Percentiles rank a stretch among this genome's conserved stretches.
Evolutionary conservation across 2,888 invertebrate genomes (phyloP).

Genomic region (Trissoscelio sp.): DNA sequence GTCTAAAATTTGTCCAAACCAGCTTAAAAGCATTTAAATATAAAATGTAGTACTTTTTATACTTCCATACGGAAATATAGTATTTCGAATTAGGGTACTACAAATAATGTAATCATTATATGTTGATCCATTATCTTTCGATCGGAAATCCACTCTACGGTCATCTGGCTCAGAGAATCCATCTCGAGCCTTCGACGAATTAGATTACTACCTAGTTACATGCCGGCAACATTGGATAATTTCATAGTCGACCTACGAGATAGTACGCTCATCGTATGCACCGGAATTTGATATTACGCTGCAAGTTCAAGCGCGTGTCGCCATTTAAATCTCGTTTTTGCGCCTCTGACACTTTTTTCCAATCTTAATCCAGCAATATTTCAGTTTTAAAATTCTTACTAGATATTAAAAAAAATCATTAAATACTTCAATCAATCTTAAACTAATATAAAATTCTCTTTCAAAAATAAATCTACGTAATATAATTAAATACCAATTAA

Average conservation of each 20-base stretch:
- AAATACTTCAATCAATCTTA: too few species aligned
- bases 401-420: too few species aligned
- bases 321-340: slow-evolving; percentile 19
- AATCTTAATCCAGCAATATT: not conserved
- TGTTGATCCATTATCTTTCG: slow-evolving; percentile 31
- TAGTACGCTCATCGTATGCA: slow-evolving; percentile 4
- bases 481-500: too few species aligned
- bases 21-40: too few species aligned
- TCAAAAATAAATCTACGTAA: too few species aligned
- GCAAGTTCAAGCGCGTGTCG: slow-evolving; percentile 20
- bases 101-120: slow-evolving; percentile 19
- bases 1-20: too few species aligned
- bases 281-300: slow-evolving; percentile 31
- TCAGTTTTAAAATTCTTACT: too few species aligned
- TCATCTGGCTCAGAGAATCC: slow-evolving; percentile 27
- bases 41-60: too few species aligned
- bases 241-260: slow-evolving; percentile 35
- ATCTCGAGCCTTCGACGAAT: slow-evolving; percentile 31
- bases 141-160: slow-evolving; percentile 28
- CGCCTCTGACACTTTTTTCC: not conserved
- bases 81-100: not conserved
- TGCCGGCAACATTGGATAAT: slow-evolving; percentile 35
- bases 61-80: too few species aligned
- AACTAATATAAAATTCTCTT: too few species aligned
- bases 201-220: slow-evolving; percentile 40